Evolutionary conservation across 2,797 vertebrate species (phyloP).

Genomic region (Bryconaethiops microstoma): DNA sequence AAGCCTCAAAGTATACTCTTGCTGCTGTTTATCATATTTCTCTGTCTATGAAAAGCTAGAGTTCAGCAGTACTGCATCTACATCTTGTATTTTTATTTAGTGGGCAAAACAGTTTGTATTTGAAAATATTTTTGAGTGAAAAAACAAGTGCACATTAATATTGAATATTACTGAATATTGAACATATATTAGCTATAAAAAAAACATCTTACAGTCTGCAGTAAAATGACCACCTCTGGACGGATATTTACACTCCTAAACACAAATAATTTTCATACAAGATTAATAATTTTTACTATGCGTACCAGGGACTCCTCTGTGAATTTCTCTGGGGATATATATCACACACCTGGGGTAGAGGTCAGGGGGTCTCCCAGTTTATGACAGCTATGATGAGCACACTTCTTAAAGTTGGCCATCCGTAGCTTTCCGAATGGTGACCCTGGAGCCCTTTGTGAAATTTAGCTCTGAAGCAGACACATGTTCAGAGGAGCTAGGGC

Average conservation of each 20-base stretch:
- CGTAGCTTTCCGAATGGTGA: slow-evolving; percentile 6
- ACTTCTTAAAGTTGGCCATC: slow-evolving; percentile 6
- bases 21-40: no score
- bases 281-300: neutral
- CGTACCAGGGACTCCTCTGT: neutral
- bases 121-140: no score
- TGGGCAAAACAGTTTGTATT: no score
- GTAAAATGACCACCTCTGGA: neutral
- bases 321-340: neutral
- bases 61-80: no score
- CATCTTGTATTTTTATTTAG: no score
- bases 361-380: slow-evolving; percentile 30
- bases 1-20: no score
- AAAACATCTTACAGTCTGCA: neutral
- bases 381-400: slow-evolving; percentile 18
- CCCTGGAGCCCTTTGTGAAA: slow-evolving; percentile 33
- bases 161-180: no score
- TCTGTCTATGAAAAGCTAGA: no score
- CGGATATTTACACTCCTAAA: neutral
- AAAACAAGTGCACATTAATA: no score
- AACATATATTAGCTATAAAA: neutral
- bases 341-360: slow-evolving; percentile 8
- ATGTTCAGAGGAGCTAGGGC: slow-evolving; percentile 6
- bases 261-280: neutral
- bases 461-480: slow-evolving; percentile 34